A percentile compares a stretch with the other conserved stretches of the same genome.
Conservation (phyloP, 2,797 vertebrate genomes). For the Acanthurus lineatus region DNA sequence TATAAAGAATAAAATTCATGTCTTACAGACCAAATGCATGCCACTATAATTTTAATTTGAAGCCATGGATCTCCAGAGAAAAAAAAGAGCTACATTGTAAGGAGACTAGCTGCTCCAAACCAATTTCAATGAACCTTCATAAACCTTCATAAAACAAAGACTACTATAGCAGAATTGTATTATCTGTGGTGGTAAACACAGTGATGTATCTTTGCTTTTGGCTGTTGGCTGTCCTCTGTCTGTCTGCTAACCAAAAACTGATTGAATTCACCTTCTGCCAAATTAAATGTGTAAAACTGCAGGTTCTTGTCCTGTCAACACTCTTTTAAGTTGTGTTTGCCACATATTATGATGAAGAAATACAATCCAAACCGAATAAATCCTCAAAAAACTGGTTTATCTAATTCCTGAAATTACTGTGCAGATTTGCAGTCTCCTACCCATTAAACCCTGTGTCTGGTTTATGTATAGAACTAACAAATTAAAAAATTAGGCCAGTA, state of each 20-base stretch:
- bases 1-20: no score
- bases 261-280: slow-evolving; percentile 3
- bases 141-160: not conserved
- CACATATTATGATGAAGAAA: not conserved
- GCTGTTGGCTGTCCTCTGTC: not conserved
- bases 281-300: not conserved
- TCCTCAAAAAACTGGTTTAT: not conserved
- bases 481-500: not conserved
- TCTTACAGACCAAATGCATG: no score
- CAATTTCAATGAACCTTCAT: no score
- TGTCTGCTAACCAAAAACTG: not conserved
- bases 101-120: no score
- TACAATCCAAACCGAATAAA: not conserved
- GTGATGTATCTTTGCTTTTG: not conserved
- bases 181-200: not conserved
- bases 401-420: not conserved
- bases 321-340: not conserved
- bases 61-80: no score
- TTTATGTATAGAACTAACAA: not conserved
- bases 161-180: not conserved
- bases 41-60: no score
- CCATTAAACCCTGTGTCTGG: not conserved
- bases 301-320: not conserved
- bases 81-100: no score
- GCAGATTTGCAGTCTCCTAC: not conserved